Base-by-base conservation (phyloP, 2,888 invertebrate genomes). In the Morpho deidamia region DNA sequence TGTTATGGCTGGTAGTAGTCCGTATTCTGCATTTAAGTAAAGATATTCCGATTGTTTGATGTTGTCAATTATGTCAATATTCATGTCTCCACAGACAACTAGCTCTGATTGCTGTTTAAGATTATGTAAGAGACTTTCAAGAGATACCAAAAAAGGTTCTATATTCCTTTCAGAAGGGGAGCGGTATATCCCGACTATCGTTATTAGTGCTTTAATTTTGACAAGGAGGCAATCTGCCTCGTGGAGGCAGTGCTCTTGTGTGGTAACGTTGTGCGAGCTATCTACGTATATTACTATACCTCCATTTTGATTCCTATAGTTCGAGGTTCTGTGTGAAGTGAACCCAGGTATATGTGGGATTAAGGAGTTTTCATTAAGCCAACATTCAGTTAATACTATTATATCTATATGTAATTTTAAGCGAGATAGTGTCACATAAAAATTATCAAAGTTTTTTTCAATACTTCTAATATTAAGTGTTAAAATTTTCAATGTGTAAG, bases 221-320 rank as follows among this genome's bases (percentile, higher is more conserved):
- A 46, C 12, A 4, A 32, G 3, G n/a, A 53, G 32, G 10, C 47
- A 53, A 11, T 47, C 43, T 8, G 52, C 35, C 12, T 53, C 52
- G n/a, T 37, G 23, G 7, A 53, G 10, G 10, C 9, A 3, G 7
- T 42, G 33, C 23, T 53, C 52, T 11, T 8, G 9, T 37, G 32
- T 32, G 10, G n/a, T 38, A 12, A 37, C 33, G 10, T 10, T 43
- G 7, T 12, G 14, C 1, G 38, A 37, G 9, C 43, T 43, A n/a
- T 46, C 38, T 14, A 53, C 37, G 8, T 53, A 52, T 1, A 52
- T 11, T 3, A 52, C 43, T 8, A 53, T 37, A 33, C 43, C 52
- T 7, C 46, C 47, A 38, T 53, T 53, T 38, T 53, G 46, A 33
- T 53, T 47, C 10, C 40, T 41, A 7, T 11, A 23, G 11, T 46